Percentiles rank a stretch among this genome's conserved stretches.
These are phyloP conservation scores for Platyscapa corneri DNA, from an alignment of 1,140 invertebrate species.

Conservation along the genomic window DNA sequence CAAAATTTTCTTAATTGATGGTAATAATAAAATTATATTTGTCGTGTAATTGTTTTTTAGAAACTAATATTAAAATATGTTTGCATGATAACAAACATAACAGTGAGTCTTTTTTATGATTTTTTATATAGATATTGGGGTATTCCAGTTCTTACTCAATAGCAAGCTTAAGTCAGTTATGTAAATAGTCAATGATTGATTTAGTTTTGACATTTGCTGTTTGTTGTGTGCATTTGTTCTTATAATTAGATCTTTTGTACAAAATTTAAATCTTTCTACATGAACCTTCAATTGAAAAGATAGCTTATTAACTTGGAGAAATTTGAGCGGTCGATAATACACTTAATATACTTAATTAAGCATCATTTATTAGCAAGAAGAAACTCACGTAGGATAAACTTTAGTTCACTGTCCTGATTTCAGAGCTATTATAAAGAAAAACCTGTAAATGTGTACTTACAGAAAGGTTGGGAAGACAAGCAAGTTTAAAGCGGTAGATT, in stretches of 20 bases:
- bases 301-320: not conserved
- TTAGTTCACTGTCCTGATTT: not conserved
- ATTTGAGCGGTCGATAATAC: not conserved
- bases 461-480: not conserved
- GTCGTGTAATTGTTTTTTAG: no score
- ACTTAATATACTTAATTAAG: conserved; percentile 29
- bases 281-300: not conserved
- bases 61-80: no score
- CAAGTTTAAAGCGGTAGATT: not conserved
- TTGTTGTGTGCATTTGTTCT: not conserved
- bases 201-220: not conserved
- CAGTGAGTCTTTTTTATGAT: no score
- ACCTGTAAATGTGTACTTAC: not conserved
- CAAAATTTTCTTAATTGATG: no score
- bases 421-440: not conserved
- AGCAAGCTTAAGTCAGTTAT: not conserved
- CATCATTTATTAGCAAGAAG: conserved; percentile 12
- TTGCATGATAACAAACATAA: no score
- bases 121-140: no score
- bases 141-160: not conserved
- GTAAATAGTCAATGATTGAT: not conserved
- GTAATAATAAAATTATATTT: no score
- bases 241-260: not conserved
- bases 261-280: conserved; percentile 25
- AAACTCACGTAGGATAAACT: not conserved